These are phyloP conservation scores for Orchesellides sinensis DNA, from an alignment of 2,888 invertebrate species.

Conservation along the genomic window DNA sequence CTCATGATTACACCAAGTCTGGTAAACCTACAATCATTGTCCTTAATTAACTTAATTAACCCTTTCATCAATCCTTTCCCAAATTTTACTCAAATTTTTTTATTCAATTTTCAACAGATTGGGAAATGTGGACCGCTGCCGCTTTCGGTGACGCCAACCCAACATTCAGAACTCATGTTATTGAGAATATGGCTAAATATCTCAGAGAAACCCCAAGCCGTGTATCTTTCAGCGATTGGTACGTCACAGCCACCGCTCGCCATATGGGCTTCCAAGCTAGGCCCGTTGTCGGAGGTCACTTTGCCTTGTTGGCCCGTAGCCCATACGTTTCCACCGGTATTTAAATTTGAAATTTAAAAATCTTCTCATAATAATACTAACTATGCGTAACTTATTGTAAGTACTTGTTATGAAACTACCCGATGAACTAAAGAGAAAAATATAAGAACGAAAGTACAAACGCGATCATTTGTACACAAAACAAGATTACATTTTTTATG, in stretches of 20 bases:
- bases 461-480: not conserved
- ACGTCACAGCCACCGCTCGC: constrained; percentile 64
- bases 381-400: not conserved
- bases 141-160: constrained; percentile 68
- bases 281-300: constrained; percentile 72
- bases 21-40: constrained; percentile 44
- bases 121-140: constrained; percentile 73
- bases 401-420: too few relatives aligned
- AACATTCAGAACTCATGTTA: constrained; percentile 25
- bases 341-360: not conserved
- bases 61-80: not conserved
- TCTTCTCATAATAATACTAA: not conserved
- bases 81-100: not conserved
- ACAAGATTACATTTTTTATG: too few relatives aligned
- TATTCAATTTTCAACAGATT: constrained; percentile 59
- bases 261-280: constrained; percentile 61
- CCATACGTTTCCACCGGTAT: not conserved
- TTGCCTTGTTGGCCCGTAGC: constrained; percentile 64
- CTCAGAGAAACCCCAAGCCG: constrained; percentile 56
- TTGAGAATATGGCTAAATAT: constrained; percentile 51
- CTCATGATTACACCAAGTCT: constrained; percentile 72
- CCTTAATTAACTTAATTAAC: not conserved
- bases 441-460: not conserved
- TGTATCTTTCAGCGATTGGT: constrained; percentile 71
- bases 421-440: not conserved